A percentile compares a stretch with the other conserved stretches of the same genome.
phyloP scores from a whole-genome alignment of 2,888 invertebrate species.

The Fragum whitleyi region DNA sequence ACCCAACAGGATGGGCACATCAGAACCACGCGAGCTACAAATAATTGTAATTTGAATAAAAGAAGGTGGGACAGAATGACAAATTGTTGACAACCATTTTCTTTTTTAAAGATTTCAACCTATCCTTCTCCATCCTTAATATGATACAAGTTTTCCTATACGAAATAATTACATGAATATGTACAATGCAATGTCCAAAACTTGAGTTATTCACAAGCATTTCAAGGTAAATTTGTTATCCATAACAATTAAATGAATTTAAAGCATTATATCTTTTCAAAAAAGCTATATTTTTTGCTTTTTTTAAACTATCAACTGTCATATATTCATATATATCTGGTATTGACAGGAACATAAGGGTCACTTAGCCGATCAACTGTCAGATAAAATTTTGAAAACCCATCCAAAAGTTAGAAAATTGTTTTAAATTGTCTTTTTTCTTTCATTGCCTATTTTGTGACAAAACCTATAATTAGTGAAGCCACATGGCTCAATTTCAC shows the following conservation, averaged over 20 bases:
- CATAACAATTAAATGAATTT: no score
- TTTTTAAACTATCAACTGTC: no score
- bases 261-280: no score
- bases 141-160: background rate
- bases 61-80: slow-evolving; percentile 13
- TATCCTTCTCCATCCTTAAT: background rate
- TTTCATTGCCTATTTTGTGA: slow-evolving; percentile 37
- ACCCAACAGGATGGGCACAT: background rate
- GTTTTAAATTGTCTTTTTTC: slow-evolving; percentile 62
- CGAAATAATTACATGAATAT: no score
- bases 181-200: no score
- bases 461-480: slow-evolving; percentile 61
- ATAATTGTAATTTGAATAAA: slow-evolving; percentile 17
- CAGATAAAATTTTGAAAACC: slow-evolving; percentile 55
- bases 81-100: slow-evolving; percentile 9
- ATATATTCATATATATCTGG: no score
- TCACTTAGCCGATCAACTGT: background rate
- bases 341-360: slow-evolving; percentile 5
- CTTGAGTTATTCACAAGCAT: no score
- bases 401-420: slow-evolving; percentile 59
- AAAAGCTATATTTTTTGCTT: no score
- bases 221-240: no score
- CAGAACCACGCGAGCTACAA: slow-evolving; percentile 1
- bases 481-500: slow-evolving; percentile 57
- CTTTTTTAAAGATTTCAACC: background rate